Percentiles rank a stretch among this genome's conserved stretches.
Evolutionary conservation across 2,797 vertebrate species (phyloP).

Genomic region (Peromyscus eremicus): DNA sequence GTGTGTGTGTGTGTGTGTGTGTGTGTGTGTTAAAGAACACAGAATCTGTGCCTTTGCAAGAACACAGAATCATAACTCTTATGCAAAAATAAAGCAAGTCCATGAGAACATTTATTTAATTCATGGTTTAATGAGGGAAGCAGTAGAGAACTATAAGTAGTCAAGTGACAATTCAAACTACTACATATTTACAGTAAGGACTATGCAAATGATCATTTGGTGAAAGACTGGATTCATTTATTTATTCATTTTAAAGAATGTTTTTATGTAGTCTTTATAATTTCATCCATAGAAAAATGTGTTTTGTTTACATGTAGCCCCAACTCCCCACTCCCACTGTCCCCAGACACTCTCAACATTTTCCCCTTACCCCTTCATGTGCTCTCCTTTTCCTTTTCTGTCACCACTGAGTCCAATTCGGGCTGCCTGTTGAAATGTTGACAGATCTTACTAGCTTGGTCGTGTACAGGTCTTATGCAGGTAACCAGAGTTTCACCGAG

Average conservation of each 20-base stretch:
- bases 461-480: not conserved
- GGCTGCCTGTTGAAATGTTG: not conserved
- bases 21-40: not conserved
- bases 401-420: not conserved
- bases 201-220: not conserved
- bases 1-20: too few relatives aligned
- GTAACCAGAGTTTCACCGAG: not conserved
- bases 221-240: not conserved
- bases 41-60: not conserved
- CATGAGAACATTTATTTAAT: not conserved
- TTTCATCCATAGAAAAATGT: not conserved
- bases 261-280: not conserved
- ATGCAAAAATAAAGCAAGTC: slow-evolving; percentile 6
- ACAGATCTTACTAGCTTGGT: not conserved
- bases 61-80: not conserved
- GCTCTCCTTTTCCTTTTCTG: not conserved
- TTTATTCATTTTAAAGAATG: not conserved
- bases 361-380: too few relatives aligned
- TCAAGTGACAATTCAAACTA: slow-evolving; percentile 4
- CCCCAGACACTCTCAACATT: not conserved
- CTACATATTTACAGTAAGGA: not conserved
- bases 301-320: not conserved
- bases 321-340: not conserved
- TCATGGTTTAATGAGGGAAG: not conserved
- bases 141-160: not conserved